Percentiles rank a stretch among this genome's conserved stretches.
Conservation (phyloP, 2,888 invertebrate genomes). For the Cataglyphis livida region DNA sequence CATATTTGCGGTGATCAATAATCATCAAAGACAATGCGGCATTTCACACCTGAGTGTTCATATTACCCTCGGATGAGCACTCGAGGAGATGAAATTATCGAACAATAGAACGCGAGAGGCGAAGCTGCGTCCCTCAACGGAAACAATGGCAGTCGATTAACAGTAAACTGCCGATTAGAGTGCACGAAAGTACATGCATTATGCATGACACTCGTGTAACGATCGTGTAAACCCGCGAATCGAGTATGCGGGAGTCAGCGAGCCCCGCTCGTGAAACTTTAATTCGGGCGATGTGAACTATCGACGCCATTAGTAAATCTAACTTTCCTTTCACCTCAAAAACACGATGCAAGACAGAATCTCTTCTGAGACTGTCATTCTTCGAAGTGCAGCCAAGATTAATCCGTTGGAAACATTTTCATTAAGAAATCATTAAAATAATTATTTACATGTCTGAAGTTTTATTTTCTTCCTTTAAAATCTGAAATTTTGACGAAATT, state of each 20-base stretch:
- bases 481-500: not conserved
- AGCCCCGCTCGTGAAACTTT: constrained; percentile 57
- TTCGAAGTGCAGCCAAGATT: not conserved
- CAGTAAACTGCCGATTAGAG: constrained; percentile 68
- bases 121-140: constrained; percentile 36
- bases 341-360: not conserved
- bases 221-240: constrained; percentile 67
- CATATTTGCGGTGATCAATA: not conserved
- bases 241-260: constrained; percentile 40
- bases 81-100: constrained; percentile 44
- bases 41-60: constrained; percentile 9
- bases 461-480: too few species aligned
- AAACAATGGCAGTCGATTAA: constrained; percentile 67
- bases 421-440: not conserved
- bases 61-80: constrained; percentile 27
- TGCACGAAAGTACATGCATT: constrained; percentile 67
- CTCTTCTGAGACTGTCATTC: not conserved
- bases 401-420: not conserved
- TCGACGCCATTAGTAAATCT: constrained; percentile 49
- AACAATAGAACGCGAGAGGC: constrained; percentile 38
- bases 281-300: constrained; percentile 57
- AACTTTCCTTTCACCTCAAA: constrained; percentile 18
- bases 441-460: not conserved
- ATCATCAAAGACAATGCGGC: constrained; percentile 36
- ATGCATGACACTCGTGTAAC: constrained; percentile 70